Percentiles rank a stretch among this genome's conserved stretches.
phyloP scores from a whole-genome alignment of 2,888 invertebrate genomes.

The Drosophila nigricruria region DNA sequence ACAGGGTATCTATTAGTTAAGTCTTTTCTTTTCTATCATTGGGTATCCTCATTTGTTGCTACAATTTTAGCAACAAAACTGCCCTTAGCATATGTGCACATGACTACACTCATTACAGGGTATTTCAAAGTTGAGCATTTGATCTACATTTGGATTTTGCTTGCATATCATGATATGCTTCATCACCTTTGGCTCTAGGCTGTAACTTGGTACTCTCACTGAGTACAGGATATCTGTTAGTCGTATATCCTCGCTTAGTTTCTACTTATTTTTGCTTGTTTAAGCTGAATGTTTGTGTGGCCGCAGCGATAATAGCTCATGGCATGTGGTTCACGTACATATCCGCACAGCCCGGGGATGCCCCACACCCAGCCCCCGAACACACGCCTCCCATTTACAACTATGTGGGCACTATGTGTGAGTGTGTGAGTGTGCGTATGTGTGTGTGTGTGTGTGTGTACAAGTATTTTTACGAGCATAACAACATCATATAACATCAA shows the following conservation, averaged over 20 bases:
- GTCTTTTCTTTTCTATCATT: background rate
- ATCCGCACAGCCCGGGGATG: slow-evolving; percentile 11
- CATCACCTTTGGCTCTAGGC: background rate
- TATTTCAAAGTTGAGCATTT: slow-evolving; percentile 2
- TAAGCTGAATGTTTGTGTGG: slow-evolving; percentile 40
- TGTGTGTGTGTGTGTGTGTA: slow-evolving; percentile 40
- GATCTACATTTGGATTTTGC: background rate
- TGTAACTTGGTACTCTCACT: background rate
- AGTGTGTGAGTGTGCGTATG: slow-evolving; percentile 41
- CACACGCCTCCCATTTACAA: background rate
- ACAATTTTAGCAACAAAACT: no score
- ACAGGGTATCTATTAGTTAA: background rate
- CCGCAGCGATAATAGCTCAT: slow-evolving; percentile 66
- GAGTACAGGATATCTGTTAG: background rate
- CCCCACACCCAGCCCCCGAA: background rate
- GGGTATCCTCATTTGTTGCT: background rate
- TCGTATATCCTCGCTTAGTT: background rate
- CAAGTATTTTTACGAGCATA: slow-evolving; percentile 73
- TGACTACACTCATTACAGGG: background rate
- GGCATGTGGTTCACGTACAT: slow-evolving; percentile 54
- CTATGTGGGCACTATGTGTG: slow-evolving; percentile 24
- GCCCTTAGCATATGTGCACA: background rate
- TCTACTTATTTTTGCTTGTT: slow-evolving; percentile 27
- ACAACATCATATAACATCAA: slow-evolving; percentile 76
- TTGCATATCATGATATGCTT: background rate